These are phyloP conservation scores for Drymonia ruficornis DNA, from an alignment of 2,888 invertebrate genomes.

Conservation along the genomic window DNA sequence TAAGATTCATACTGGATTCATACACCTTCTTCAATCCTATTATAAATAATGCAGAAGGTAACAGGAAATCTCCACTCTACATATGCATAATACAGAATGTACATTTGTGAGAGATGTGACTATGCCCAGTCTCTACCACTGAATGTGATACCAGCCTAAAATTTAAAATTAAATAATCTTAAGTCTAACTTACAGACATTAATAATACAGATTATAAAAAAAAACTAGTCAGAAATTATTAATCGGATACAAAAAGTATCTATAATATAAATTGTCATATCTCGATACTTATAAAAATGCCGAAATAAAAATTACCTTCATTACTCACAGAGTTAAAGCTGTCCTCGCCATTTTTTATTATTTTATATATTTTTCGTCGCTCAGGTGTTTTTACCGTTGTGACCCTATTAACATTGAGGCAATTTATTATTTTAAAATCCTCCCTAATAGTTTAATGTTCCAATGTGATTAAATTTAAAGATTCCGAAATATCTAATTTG, in stretches of 20 bases:
- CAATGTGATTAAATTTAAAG: slow-evolving; percentile 24
- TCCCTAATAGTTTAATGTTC: slow-evolving; percentile 36
- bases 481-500: slow-evolving; percentile 1
- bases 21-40: no score
- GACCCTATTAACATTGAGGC: slow-evolving; percentile 38
- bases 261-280: slow-evolving; percentile 37
- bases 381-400: slow-evolving; percentile 37
- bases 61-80: no score
- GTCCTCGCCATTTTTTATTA: slow-evolving; percentile 39
- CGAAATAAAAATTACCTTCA: slow-evolving; percentile 35
- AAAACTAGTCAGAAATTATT: slow-evolving; percentile 33
- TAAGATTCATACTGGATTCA: no score
- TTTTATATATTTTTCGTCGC: slow-evolving; percentile 31
- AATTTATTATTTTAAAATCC: slow-evolving; percentile 25
- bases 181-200: slow-evolving; percentile 1
- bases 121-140: neutral
- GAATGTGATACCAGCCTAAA: neutral
- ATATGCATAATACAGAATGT: no score
- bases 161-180: neutral
- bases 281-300: slow-evolving; percentile 30
- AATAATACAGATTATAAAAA: slow-evolving; percentile 8
- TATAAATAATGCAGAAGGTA: no score
- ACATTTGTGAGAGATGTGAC: neutral
- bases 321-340: slow-evolving; percentile 37
- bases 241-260: slow-evolving; percentile 23